These are phyloP conservation scores for Eudorcas thomsonii DNA, from an alignment of 2,113 vertebrate species.

Conservation along the genomic window DNA sequence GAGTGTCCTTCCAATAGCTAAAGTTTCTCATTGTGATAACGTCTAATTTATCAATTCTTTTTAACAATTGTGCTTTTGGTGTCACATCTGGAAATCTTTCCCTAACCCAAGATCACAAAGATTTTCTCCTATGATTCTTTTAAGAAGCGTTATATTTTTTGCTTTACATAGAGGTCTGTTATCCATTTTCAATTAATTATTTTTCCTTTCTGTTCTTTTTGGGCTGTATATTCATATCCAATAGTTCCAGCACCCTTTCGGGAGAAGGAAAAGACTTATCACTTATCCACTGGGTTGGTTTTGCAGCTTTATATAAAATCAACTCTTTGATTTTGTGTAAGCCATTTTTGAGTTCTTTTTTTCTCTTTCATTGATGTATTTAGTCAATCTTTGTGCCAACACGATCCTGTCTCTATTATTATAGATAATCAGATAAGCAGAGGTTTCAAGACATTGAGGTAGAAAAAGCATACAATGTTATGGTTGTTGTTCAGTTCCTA, in stretches of 20 bases:
- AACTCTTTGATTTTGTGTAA: not conserved
- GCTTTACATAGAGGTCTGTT: not conserved
- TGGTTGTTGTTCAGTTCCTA: not conserved
- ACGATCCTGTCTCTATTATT: not conserved
- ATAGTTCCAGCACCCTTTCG: not conserved
- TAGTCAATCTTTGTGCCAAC: not conserved
- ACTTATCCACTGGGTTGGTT: not conserved
- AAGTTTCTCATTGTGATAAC: not conserved
- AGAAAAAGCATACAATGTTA: not conserved
- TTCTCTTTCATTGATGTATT: slow-evolving; percentile 34
- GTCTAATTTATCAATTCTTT: not conserved
- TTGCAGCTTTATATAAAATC: slow-evolving; percentile 28
- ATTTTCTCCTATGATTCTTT: not conserved
- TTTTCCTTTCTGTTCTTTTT: not conserved
- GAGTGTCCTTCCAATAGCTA: not conserved
- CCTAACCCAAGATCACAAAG: not conserved
- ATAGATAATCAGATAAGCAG: not conserved
- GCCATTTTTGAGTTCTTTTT: not conserved
- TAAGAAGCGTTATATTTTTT: not conserved
- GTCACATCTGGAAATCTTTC: not conserved
- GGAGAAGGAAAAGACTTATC: not conserved
- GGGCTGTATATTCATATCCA: not conserved
- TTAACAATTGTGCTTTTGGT: not conserved
- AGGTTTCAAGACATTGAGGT: not conserved
- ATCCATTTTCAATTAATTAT: not conserved